These are phyloP conservation scores for Eristalis arbustorum DNA, from an alignment of 2,888 invertebrate species.

Conservation along the genomic window DNA sequence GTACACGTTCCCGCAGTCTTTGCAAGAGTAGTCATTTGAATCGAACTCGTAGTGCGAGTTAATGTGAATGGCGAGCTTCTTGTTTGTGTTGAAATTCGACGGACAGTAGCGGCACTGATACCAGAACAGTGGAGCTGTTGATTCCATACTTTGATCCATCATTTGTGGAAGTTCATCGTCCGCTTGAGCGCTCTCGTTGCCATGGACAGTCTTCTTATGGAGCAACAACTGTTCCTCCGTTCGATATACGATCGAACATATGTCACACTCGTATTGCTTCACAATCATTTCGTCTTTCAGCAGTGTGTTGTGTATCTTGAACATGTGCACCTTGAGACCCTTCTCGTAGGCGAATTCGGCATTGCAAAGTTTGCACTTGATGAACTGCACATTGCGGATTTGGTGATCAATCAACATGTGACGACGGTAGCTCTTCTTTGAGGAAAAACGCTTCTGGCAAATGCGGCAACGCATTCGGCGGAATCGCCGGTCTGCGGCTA, in stretches of 20 bases:
- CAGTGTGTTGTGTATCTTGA: slow-evolving; percentile 78
- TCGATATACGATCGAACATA: slow-evolving; percentile 79
- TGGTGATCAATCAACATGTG: slow-evolving; percentile 80
- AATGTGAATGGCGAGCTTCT: slow-evolving; percentile 80
- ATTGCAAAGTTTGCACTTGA: slow-evolving; percentile 79
- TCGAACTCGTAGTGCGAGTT: slow-evolving; percentile 80
- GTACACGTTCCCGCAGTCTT: slow-evolving; percentile 80
- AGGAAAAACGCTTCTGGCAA: slow-evolving; percentile 79
- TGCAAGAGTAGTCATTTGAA: slow-evolving; percentile 80
- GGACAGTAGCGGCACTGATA: slow-evolving; percentile 80
- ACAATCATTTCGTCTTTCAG: slow-evolving; percentile 78
- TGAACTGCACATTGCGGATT: slow-evolving; percentile 79
- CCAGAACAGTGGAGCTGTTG: slow-evolving; percentile 75
- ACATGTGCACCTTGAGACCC: slow-evolving; percentile 80
- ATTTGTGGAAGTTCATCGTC: slow-evolving; percentile 56
- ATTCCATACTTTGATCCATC: slow-evolving; percentile 49
- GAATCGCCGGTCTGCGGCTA: slow-evolving; percentile 77
- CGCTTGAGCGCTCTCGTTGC: slow-evolving; percentile 70
- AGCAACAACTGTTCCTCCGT: slow-evolving; percentile 77
- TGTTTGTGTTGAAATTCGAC: slow-evolving; percentile 80
- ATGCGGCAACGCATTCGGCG: slow-evolving; percentile 79
- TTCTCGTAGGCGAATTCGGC: slow-evolving; percentile 80
- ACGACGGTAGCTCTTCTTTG: slow-evolving; percentile 79
- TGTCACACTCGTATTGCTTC: slow-evolving; percentile 79
- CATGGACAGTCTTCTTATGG: slow-evolving; percentile 78